Base-by-base conservation (phyloP, 2,888 invertebrate genomes). In the Drosophila lutescens region DNA sequence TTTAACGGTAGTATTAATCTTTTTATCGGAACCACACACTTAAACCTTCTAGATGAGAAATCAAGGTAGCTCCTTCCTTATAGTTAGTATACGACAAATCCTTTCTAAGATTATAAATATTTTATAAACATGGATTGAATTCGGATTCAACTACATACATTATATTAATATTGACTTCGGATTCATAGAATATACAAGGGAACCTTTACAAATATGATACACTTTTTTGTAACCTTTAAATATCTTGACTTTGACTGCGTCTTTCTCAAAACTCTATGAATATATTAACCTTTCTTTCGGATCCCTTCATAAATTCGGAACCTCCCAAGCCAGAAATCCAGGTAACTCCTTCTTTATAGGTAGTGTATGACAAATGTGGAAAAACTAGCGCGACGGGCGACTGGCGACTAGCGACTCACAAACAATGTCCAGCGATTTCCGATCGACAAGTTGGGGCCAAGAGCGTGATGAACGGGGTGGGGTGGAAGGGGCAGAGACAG, bases 291-390 rank as follows among this genome's bases (percentile, higher is more conserved):
- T 20, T 43, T 43, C 43, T 17, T 7, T 12, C 2, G 20, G 10
- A 12, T 10, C 20, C 20, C 12, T 20, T 12, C 4, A 20, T 17
- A 41, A 10, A 10, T 17, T 41, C 17, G 4, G 5, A 10, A 47
- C 13, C 17, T 34, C 20, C 34, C 20, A 7, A 4, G 0, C 23
- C 40, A 13, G 9, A 44, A 47, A 26, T 17, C 47, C 23, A 44
- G 32, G 38, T 44, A 34, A 59, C 47, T 32, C 40, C 40, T 47
- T 40, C 20, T 8, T 30, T 30, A 38, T 15, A 4, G 41, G 10
- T 32, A 68, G 46, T n/a, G 40, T 20, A 23, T 47, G 20, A 78
- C 68, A 77, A 80, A 85, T 82, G 82, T 82, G 80, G 80, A 80
- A 82, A 81, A 82, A 85, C 83, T 77, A 78, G 78, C 71, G 63